Conservation (phyloP, 2,888 invertebrate species). For the Craniophora ligustri region DNA sequence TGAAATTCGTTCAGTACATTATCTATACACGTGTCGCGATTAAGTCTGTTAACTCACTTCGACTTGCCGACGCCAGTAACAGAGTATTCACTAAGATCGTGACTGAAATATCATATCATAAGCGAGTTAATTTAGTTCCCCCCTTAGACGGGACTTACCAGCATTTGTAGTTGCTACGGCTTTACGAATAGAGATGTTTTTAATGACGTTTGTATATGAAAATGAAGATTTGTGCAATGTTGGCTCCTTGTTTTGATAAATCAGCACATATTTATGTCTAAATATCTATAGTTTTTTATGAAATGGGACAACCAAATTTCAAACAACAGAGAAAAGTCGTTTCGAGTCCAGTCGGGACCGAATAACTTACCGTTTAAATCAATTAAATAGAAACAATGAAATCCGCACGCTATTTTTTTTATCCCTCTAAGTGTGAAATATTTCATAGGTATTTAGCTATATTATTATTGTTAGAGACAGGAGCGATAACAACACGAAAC, state of each 20-base stretch:
- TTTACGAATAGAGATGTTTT: background rate
- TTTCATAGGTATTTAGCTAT: slow-evolving; percentile 67
- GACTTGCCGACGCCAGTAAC: slow-evolving; percentile 61
- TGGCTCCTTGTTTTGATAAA: no score
- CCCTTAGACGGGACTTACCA: slow-evolving; percentile 21
- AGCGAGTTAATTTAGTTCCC: slow-evolving; percentile 68
- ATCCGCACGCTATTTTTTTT: no score
- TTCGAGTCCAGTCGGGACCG: no score
- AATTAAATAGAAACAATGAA: no score
- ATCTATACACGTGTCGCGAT: slow-evolving; percentile 75
- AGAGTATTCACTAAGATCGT: slow-evolving; percentile 70
- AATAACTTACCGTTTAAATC: no score
- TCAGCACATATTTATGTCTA: no score
- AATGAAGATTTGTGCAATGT: no score
- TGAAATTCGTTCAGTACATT: slow-evolving; percentile 58
- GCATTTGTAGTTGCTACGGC: slow-evolving; percentile 35
- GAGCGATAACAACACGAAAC: slow-evolving; percentile 73
- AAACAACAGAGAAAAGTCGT: no score
- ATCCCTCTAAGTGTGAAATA: slow-evolving; percentile 57
- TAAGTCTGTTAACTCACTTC: slow-evolving; percentile 72
- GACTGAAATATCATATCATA: slow-evolving; percentile 77
- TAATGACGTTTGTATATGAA: background rate
- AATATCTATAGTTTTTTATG: no score
- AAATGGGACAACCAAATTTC: no score
- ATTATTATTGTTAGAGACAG: slow-evolving; percentile 75